A percentile compares a stretch with the other conserved stretches of the same genome.
Conservation (phyloP, 1,140 invertebrate genomes). For the Cyphomyrmex costatus region DNA sequence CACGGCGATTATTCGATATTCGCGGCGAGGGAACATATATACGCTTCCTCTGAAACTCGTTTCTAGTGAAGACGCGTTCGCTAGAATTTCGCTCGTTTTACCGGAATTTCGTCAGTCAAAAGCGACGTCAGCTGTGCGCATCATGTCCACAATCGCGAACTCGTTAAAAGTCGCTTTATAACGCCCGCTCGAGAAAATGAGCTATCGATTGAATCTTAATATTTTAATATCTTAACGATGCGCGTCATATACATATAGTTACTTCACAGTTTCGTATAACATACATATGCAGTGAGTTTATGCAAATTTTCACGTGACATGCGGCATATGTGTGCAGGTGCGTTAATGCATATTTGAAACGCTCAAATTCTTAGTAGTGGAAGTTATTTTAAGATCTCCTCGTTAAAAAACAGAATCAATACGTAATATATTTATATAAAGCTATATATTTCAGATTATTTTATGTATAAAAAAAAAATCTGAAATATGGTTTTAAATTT, state of each 20-base stretch:
- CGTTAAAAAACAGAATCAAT: neutral
- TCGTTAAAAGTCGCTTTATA: conserved; percentile 48
- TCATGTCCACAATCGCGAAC: conserved; percentile 25
- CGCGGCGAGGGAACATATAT: neutral
- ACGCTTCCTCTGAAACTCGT: conserved; percentile 12
- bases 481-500: too few species aligned
- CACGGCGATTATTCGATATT: conserved; percentile 50
- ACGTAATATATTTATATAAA: too few species aligned
- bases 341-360: conserved; percentile 3
- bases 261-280: neutral
- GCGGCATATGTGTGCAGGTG: neutral
- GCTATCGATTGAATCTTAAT: conserved; percentile 48
- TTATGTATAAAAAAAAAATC: too few species aligned
- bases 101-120: conserved; percentile 41
- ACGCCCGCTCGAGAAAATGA: conserved; percentile 27
- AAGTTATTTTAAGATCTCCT: neutral
- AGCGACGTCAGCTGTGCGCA: conserved; percentile 31
- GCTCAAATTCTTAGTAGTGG: neutral
- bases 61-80: conserved; percentile 29
- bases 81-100: conserved; percentile 45
- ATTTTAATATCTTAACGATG: conserved; percentile 29
- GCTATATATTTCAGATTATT: too few species aligned
- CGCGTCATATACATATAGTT: neutral
- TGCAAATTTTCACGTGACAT: conserved; percentile 14
- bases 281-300: conserved; percentile 13